These are phyloP conservation scores for Enteromius afrohamiltoni DNA, from an alignment of 2,797 vertebrate species.

Conservation along the genomic window DNA sequence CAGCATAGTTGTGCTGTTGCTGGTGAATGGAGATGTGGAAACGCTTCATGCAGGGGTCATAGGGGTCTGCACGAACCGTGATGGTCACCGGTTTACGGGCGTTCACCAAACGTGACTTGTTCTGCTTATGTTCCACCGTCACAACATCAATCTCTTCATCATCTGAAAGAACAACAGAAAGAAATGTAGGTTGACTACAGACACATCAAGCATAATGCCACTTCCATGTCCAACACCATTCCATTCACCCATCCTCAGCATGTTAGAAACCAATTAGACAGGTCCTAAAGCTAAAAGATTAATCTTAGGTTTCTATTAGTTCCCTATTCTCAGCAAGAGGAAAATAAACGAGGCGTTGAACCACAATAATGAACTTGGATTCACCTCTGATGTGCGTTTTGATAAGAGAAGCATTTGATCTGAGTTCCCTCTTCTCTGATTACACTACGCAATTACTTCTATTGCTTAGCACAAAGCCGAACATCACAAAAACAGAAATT, in stretches of 20 bases:
- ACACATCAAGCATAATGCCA: background rate
- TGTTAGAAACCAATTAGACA: background rate
- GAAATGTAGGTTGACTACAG: conserved; percentile 62
- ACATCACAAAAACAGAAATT: background rate
- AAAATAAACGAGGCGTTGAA: background rate
- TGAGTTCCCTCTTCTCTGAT: conserved; percentile 28
- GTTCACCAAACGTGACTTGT: conserved; percentile 63
- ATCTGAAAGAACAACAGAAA: conserved; percentile 82
- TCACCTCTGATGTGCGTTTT: conserved; percentile 34
- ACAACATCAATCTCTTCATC: conserved; percentile 96
- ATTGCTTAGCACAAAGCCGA: background rate
- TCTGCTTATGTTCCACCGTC: conserved; percentile 87
- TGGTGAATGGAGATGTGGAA: conserved; percentile 96
- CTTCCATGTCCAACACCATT: background rate
- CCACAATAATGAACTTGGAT: background rate
- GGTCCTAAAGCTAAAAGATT: background rate
- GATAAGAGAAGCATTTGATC: conserved; percentile 19
- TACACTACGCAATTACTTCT: conserved; percentile 41
- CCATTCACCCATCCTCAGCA: background rate
- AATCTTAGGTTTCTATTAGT: background rate
- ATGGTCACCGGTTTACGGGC: conserved; percentile 89
- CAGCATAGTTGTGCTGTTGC: conserved; percentile 97
- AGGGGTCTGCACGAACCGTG: conserved; percentile 87
- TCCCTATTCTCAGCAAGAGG: background rate
- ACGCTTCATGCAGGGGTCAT: conserved; percentile 87